Base-by-base conservation (phyloP, 2,113 vertebrate species). In the Alosa alosa region DNA sequence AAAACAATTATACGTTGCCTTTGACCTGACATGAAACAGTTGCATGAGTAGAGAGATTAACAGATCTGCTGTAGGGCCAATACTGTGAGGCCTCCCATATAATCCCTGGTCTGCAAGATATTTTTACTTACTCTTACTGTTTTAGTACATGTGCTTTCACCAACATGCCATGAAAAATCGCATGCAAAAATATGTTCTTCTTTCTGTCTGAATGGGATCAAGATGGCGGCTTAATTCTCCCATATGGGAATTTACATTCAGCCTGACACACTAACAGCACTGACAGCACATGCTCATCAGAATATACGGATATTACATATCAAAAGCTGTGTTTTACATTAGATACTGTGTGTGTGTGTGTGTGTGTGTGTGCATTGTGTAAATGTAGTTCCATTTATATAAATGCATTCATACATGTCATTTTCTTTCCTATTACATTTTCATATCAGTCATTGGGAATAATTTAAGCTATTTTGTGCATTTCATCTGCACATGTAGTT, bases 61-160 rank as follows among this genome's bases (percentile, higher is more conserved):
- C 72, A 78, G 31, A 78, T 78, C 15, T 41, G 72, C 72, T 10
- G 25, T 39, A 36, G n/a, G 25, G 13, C 25, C 11, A 36, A 17
- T 15, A 39, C 31, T 39, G 31, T 39, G 10, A 39, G 31, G 39
- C 36, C 36, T 78, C 13, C 25, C 72, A 78, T 15, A 39, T 78
- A 78, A 78, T 78, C 72, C 72, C 72, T 78, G 72, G 72, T 78
- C 39, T 78, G 31, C 13, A 36, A 36, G 72, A 39, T 78, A 36
- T 39, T 78, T 75, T 78, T 78, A 60, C 55, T 78, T 41, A 78
- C 72, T 41, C 11, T 78, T 15, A 17, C 36, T 36, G 72, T 31
- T 78, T 78, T 78, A 36, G 15, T 78, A 39, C 25, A 13, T 75
- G n/a, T 75, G 72, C 72, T 78, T 78, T 20, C 36, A 39, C 13